These are phyloP conservation scores for Troglohyphantes excavatus DNA, from an alignment of 2,888 invertebrate species.

Conservation along the genomic window DNA sequence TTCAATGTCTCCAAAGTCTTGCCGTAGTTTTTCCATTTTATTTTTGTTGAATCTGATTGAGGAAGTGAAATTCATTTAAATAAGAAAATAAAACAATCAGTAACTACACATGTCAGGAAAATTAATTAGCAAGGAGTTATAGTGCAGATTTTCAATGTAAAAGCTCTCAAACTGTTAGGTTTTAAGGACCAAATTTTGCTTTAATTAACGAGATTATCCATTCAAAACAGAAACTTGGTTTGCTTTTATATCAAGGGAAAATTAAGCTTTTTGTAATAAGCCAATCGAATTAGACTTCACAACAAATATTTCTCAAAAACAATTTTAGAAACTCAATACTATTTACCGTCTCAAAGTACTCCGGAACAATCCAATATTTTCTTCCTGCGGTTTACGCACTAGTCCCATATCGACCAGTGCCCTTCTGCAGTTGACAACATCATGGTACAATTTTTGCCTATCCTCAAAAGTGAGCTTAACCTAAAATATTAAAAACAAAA, in stretches of 20 bases:
- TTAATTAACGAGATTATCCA: too few relatives aligned
- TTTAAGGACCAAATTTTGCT: too few relatives aligned
- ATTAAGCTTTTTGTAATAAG: not conserved
- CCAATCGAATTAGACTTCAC: not conserved
- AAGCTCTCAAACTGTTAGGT: too few relatives aligned
- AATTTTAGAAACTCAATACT: too few relatives aligned
- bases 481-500: constrained; percentile 80
- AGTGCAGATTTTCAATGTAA: too few relatives aligned
- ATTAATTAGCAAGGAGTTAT: too few relatives aligned
- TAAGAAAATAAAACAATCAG: not conserved
- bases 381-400: constrained; percentile 90
- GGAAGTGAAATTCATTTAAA: not conserved
- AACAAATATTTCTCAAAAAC: not conserved
- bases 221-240: too few relatives aligned
- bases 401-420: constrained; percentile 92
- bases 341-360: constrained; percentile 90
- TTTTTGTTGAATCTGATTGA: constrained; percentile 88
- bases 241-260: not conserved
- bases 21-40: constrained; percentile 87
- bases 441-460: constrained; percentile 92
- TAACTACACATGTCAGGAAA: too few relatives aligned
- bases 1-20: constrained; percentile 85
- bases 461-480: constrained; percentile 92
- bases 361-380: constrained; percentile 92
- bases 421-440: constrained; percentile 91